These are phyloP conservation scores for Drosophila punjabiensis DNA, from an alignment of 1,140 invertebrate species.

Conservation along the genomic window DNA sequence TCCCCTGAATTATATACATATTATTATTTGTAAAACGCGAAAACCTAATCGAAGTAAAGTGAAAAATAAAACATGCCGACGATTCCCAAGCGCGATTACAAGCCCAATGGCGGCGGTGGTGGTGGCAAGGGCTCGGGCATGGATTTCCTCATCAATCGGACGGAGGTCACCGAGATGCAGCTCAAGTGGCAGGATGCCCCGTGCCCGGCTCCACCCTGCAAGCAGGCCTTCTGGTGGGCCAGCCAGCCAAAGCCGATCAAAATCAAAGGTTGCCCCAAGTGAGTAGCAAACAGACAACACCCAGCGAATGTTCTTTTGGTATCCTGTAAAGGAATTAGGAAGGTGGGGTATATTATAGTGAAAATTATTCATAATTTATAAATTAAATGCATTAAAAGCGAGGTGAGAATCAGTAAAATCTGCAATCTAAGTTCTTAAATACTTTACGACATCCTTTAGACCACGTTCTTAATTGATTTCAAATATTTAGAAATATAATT, in stretches of 20 bases:
- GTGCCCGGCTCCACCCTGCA: conserved; percentile 76
- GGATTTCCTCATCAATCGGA: conserved; percentile 71
- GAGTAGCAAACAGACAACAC: conserved; percentile 48
- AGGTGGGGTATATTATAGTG: neutral
- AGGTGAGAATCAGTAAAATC: too few species aligned
- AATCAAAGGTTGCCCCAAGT: conserved; percentile 81
- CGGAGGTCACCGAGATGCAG: conserved; percentile 78
- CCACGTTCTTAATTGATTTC: too few species aligned
- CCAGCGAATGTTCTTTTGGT: conserved; percentile 14
- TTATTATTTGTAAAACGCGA: conserved; percentile 35
- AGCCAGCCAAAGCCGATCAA: conserved; percentile 79
- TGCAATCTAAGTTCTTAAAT: neutral
- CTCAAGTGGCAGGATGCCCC: conserved; percentile 75
- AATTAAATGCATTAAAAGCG: neutral
- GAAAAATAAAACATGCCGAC: conserved; percentile 63
- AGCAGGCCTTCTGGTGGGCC: conserved; percentile 82
- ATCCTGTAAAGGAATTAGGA: neutral
- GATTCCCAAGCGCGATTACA: conserved; percentile 67
- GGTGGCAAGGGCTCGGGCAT: conserved; percentile 42
- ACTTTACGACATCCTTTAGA: neutral
- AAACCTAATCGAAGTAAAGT: conserved; percentile 14
- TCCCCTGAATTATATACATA: conserved; percentile 26
- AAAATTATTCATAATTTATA: neutral
- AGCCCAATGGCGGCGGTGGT: conserved; percentile 30
- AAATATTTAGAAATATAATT: neutral